Percentiles rank a stretch among this genome's conserved stretches.
Conservation (phyloP, 92 coral and sea anemone genomes). For the Paragorgia papillata region DNA sequence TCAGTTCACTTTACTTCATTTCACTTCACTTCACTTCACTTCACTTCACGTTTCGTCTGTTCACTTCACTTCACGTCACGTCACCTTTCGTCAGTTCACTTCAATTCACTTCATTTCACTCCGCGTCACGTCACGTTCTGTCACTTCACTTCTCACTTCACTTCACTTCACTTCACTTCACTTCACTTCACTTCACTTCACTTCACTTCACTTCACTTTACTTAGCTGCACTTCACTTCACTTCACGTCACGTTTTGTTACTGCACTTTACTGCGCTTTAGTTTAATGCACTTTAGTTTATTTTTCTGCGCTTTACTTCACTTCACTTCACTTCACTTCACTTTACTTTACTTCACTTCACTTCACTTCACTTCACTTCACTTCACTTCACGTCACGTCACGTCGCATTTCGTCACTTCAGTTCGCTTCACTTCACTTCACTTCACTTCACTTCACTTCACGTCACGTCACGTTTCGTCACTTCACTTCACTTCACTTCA, state of each 20-base stretch:
- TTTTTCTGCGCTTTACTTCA: conserved; percentile 15
- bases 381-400: conserved; percentile 9
- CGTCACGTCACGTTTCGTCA: neutral
- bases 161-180: too few species aligned
- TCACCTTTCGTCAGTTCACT: too few species aligned
- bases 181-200: too few species aligned
- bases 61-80: neutral
- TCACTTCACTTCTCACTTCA: too few species aligned
- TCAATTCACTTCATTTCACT: too few species aligned
- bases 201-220: too few species aligned
- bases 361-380: conserved; percentile 26
- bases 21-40: conserved; percentile 3
- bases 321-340: conserved; percentile 34
- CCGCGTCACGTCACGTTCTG: too few species aligned
- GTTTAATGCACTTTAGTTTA: conserved; percentile 3
- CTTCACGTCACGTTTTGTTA: neutral
- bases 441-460: conserved; percentile 6
- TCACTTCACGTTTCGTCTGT: neutral
- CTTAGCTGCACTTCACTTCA: conserved; percentile 14
- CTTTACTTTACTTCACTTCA: conserved; percentile 26
- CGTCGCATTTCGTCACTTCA: conserved; percentile 1
- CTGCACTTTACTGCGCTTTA: conserved; percentile 27
- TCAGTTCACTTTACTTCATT: conserved; percentile 12
- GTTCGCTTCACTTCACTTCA: conserved; percentile 9
- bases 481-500: conserved; percentile 1